Evolutionary conservation across 2,888 invertebrate genomes (phyloP), one percentile per base, ranked within the genome.

Genomic region (Acronicta psi): DNA sequence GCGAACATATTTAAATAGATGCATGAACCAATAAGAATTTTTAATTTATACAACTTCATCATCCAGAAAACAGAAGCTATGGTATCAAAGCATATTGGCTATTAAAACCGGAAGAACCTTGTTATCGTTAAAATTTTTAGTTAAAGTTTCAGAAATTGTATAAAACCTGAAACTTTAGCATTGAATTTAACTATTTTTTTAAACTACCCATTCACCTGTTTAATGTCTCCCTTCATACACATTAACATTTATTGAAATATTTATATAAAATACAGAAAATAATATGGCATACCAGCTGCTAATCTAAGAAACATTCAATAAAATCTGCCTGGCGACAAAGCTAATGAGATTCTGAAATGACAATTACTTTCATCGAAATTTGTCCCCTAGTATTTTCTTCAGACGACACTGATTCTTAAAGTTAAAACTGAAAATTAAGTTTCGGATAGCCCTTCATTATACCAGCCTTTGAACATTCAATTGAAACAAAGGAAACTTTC

Each of bases 401-500:
- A 34, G n/a, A n/a, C n/a, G n/a, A n/a, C 34, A 43, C 50, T 20
- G 37, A 67, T 49, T 34, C 6, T 40, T 23, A 10, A 49, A 37
- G 20, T 46, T 16, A 10, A 18, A 37, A 20, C 34, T 47, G 37
- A 47, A 60, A 68, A 61, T 61, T 31, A 37, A 46, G 37, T 43
- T 42, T 47, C 23, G 49, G 16, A 17, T 53, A 49, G 38, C 43
- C 38, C 38, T 44, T 64, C 37, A 56, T 57, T 64, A 52, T 63
- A 51, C 20, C 11, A 17, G 38, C 23, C 70, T 49, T 64, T 49
- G 51, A 52, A 52, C 34, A 23, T n/a, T 29, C n/a, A 64, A 29
- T 16, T 44, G n/a, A 49, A 70, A 70, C 71, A 64, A 67, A 49
- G 50, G 71, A 50, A 57, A 67, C 4, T 69, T 64, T 38, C 2